Conservation (phyloP, 2,797 vertebrate genomes). For the Channallabes apus region DNA sequence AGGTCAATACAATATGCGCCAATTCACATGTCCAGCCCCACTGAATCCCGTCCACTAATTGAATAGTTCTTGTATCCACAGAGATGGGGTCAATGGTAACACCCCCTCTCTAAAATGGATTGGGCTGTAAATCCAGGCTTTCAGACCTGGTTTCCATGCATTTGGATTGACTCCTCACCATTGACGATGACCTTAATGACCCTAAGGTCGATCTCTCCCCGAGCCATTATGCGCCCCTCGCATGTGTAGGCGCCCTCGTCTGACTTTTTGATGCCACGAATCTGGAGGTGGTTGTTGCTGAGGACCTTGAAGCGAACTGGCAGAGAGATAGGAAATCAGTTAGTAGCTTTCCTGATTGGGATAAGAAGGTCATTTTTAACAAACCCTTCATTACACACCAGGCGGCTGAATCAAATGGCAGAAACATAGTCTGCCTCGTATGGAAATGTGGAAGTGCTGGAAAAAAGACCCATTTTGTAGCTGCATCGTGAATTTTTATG, state of each 20-base stretch:
- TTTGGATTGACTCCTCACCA: slow-evolving; percentile 76
- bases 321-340: slow-evolving; percentile 34
- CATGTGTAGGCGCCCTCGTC: slow-evolving; percentile 94
- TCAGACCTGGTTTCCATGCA: not conserved
- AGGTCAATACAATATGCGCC: not conserved
- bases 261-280: slow-evolving; percentile 91
- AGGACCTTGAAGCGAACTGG: slow-evolving; percentile 86
- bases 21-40: not conserved
- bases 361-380: slow-evolving; percentile 46
- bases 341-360: slow-evolving; percentile 44
- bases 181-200: slow-evolving; percentile 92
- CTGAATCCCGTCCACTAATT: slow-evolving; percentile 22
- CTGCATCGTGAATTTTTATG: not conserved
- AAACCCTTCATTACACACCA: slow-evolving; percentile 49
- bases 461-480: not conserved
- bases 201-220: slow-evolving; percentile 94
- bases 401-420: slow-evolving; percentile 38
- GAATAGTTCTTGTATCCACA: not conserved
- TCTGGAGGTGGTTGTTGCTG: slow-evolving; percentile 91
- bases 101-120: not conserved
- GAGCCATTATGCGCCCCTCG: slow-evolving; percentile 90
- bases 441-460: not conserved
- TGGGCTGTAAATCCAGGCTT: slow-evolving; percentile 12
- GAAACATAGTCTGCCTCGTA: not conserved
- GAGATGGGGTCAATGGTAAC: not conserved